Conservation (phyloP, 2,113 vertebrate species). For the Lophochroa leadbeateri region DNA sequence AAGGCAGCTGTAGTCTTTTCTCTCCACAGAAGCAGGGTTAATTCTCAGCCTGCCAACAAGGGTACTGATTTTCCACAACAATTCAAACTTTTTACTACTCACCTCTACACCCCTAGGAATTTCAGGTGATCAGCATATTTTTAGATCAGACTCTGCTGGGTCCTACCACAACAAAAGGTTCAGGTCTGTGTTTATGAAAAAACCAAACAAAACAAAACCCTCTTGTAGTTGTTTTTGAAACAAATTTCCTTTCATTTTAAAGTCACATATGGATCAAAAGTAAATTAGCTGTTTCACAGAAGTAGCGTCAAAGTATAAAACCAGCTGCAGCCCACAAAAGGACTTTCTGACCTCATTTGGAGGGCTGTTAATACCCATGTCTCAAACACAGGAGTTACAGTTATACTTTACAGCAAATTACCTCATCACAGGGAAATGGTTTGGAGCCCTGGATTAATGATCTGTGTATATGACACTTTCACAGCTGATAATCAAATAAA, state of each 20-base stretch:
- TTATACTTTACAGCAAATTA: background rate
- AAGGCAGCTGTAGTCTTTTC: background rate
- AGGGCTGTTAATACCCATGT: background rate
- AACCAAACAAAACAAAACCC: background rate
- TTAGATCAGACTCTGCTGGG: background rate
- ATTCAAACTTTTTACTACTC: background rate
- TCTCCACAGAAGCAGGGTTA: background rate
- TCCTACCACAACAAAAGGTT: background rate
- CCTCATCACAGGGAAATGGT: background rate
- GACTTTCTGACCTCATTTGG: background rate
- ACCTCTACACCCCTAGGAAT: background rate
- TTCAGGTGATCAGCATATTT: background rate
- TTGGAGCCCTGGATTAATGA: background rate
- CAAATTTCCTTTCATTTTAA: background rate
- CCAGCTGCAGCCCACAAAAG: background rate
- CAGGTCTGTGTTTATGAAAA: background rate
- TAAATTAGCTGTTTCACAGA: background rate
- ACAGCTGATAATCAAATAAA: background rate
- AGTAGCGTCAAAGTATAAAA: background rate
- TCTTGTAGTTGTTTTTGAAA: background rate
- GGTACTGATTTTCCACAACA: background rate
- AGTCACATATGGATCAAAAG: background rate
- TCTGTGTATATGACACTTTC: background rate
- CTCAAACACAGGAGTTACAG: background rate
- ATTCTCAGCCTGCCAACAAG: background rate